Conservation (phyloP, 2,113 vertebrate species). For the Probosciger aterrimus region DNA sequence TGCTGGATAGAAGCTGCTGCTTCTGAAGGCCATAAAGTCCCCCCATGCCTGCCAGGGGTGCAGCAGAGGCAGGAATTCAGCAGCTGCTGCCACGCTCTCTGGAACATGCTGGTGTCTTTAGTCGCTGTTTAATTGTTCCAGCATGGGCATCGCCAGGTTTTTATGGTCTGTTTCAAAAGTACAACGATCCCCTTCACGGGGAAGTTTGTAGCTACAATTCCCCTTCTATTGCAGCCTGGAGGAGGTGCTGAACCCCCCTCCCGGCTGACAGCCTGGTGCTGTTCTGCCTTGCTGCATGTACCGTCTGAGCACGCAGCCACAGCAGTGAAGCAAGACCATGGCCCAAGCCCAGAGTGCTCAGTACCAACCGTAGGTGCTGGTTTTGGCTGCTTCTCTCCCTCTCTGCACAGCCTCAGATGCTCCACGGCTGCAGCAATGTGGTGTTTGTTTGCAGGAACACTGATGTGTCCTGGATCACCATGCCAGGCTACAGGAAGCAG, state of each 20-base stretch:
- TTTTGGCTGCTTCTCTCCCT: background rate
- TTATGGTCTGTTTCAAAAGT: background rate
- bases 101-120: background rate
- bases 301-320: background rate
- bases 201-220: background rate
- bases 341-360: background rate
- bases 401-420: background rate
- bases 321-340: background rate
- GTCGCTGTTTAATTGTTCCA: background rate
- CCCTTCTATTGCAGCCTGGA: background rate
- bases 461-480: background rate
- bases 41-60: background rate
- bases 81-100: background rate
- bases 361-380: background rate
- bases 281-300: background rate
- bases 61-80: background rate
- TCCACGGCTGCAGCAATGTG: background rate
- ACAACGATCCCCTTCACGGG: background rate
- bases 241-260: background rate
- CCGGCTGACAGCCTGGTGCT: background rate
- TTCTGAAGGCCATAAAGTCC: background rate
- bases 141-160: background rate
- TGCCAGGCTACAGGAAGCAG: background rate
- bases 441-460: background rate
- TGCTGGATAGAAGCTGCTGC: background rate